Base-by-base conservation (phyloP, 37 sponge, comb jelly and placozoan genomes). In the Mnemiopsis leidyi region DNA sequence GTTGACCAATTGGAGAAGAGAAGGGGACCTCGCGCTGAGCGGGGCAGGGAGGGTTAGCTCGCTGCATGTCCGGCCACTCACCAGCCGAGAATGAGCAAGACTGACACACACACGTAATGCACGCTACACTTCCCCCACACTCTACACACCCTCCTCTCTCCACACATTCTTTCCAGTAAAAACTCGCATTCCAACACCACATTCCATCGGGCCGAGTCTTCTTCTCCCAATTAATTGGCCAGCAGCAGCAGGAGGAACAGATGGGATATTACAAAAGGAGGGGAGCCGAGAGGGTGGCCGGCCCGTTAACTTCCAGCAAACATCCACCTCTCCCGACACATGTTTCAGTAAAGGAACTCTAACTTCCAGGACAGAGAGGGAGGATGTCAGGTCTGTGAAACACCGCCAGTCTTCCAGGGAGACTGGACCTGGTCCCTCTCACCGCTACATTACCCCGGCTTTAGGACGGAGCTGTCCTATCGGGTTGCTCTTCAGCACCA, bases 11-110 rank as follows among this genome's bases (percentile, higher is more conserved):
- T 5, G 73, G 73, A 25, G 73, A 20, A 25, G 73, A 69, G 73
- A 20, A 69, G 73, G 28, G 29, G 28, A 25, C 29, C 24, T 69
- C 73, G 1, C 73, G 73, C 73, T 5, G 28, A 20, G 21, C 73
- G 2, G 29, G 29, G 24, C 23, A 69, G 73, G n/a, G 73, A 21
- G 2, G 73, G 73, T 28, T 25, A 25, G 23, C 24, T 23, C 73
- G 21, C 73, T 69, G 73, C 73, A 69, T 69, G 73, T 69, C 73
- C 73, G 73, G 21, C 73, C 73, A 69, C 73, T 28, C 28, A 69
- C 73, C 21, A 48, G 61, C 5, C 9, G 61, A 48, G 61, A 48
- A 13, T 5, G 61, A 13, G 13, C 61, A 13, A 48, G 61, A 13
- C 61, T 48, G n/a, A n/a, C n/a, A n/a, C n/a, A n/a, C n/a, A 48